phyloP scores from a whole-genome alignment of 2,113 vertebrate genomes.

The Erythrolamprus reginae region DNA sequence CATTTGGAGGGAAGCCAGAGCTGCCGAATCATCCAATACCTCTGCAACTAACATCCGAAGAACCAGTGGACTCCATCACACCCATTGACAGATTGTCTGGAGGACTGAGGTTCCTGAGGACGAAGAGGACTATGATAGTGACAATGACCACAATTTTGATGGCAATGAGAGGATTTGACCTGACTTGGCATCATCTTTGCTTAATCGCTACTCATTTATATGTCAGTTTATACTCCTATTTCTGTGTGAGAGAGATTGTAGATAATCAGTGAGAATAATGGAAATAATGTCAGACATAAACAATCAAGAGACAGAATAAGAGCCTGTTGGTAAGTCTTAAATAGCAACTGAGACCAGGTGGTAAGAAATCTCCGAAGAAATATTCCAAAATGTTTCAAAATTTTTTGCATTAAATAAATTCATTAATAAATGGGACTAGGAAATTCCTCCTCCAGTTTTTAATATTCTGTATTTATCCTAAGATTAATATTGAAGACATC shows the following conservation, averaged over 20 bases:
- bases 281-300: not conserved
- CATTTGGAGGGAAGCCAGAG: too few relatives aligned
- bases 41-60: too few relatives aligned
- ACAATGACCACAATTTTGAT: too few relatives aligned
- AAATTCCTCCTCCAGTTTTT: not conserved
- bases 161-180: not conserved
- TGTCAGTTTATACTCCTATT: constrained; percentile 11
- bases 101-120: too few relatives aligned
- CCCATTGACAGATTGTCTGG: too few relatives aligned
- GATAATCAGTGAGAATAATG: not conserved
- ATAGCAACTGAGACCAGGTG: not conserved
- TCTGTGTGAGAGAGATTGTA: not conserved
- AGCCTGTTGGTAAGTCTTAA: not conserved
- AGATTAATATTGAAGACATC: not conserved
- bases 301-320: not conserved
- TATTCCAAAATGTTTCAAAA: not conserved
- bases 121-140: too few relatives aligned
- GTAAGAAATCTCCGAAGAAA: not conserved
- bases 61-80: too few relatives aligned
- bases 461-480: not conserved
- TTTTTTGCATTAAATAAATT: not conserved
- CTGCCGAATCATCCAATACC: too few relatives aligned
- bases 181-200: constrained; percentile 7
- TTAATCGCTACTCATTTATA: constrained; percentile 10
- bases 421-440: not conserved